A percentile compares a stretch with the other conserved stretches of the same genome.
Evolutionary conservation across 2,113 vertebrate species (phyloP).

Genomic region (Pogona vitticeps): DNA sequence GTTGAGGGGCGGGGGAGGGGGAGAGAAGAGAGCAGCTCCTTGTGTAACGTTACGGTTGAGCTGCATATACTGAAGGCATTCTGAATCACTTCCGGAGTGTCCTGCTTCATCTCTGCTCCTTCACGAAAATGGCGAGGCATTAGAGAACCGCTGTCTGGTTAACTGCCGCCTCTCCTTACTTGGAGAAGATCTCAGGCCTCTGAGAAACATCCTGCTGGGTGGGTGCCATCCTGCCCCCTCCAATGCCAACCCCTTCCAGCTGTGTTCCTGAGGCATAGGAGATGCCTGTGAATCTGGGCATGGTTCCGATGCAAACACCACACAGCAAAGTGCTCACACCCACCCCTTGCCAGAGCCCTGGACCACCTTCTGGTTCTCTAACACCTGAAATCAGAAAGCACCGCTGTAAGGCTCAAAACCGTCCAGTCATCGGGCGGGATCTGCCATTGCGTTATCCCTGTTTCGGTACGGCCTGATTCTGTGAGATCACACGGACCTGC

Average conservation of each 20-base stretch:
- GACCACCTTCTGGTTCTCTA: not conserved
- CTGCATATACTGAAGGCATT: constrained; percentile 9
- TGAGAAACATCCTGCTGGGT: not conserved
- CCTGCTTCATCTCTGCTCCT: not conserved
- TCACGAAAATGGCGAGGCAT: not conserved
- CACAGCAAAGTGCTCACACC: no score
- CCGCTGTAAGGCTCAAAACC: not conserved
- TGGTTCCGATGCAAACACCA: not conserved
- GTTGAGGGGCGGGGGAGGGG: not conserved
- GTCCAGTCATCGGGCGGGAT: not conserved
- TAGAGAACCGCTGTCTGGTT: no score
- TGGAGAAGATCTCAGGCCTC: not conserved
- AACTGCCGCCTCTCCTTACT: not conserved
- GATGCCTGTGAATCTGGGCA: not conserved
- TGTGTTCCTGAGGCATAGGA: no score
- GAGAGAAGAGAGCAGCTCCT: constrained; percentile 26
- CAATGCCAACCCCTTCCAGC: not conserved
- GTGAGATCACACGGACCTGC: no score
- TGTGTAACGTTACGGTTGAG: constrained; percentile 36
- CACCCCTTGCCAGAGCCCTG: not conserved
- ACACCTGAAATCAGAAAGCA: not conserved
- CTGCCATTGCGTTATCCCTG: not conserved
- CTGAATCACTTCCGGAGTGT: rapidly evolving
- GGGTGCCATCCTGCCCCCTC: not conserved
- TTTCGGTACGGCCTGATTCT: no score